These are phyloP conservation scores for Frankliniella intonsa DNA, from an alignment of 2,888 invertebrate species.

Conservation along the genomic window DNA sequence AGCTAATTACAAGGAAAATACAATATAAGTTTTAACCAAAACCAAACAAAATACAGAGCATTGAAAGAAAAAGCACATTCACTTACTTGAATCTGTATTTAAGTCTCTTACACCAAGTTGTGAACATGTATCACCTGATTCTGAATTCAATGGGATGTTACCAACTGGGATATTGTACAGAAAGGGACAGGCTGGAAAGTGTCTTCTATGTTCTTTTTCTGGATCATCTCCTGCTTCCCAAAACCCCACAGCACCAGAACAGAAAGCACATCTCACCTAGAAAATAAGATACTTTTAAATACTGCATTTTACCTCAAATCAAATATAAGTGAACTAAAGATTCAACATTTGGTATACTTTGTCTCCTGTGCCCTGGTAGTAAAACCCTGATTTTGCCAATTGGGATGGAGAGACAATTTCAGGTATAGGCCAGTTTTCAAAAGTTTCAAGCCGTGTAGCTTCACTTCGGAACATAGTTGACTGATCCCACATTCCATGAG, in stretches of 20 bases:
- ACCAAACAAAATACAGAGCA: not conserved
- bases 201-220: conserved; percentile 60
- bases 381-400: conserved; percentile 80
- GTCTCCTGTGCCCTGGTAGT: conserved; percentile 67
- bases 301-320: not conserved
- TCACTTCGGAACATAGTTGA: conserved; percentile 49
- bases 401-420: conserved; percentile 62
- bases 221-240: conserved; percentile 68
- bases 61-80: not conserved
- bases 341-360: conserved; percentile 41
- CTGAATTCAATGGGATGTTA: conserved; percentile 54
- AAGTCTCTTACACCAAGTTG: not conserved
- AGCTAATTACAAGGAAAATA: not conserved
- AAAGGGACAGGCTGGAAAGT: conserved; percentile 58
- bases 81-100: not conserved
- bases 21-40: not conserved
- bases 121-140: not conserved
- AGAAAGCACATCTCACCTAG: conserved; percentile 76
- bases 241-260: conserved; percentile 62
- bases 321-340: not conserved
- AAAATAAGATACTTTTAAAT: conserved; percentile 30
- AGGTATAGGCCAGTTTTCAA: conserved; percentile 66
- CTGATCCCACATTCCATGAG: conserved; percentile 30
- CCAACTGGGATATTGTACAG: conserved; percentile 60
- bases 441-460: conserved; percentile 62